These are phyloP conservation scores for Metopia argyrocephala DNA, from an alignment of 2,888 invertebrate species.

Conservation along the genomic window DNA sequence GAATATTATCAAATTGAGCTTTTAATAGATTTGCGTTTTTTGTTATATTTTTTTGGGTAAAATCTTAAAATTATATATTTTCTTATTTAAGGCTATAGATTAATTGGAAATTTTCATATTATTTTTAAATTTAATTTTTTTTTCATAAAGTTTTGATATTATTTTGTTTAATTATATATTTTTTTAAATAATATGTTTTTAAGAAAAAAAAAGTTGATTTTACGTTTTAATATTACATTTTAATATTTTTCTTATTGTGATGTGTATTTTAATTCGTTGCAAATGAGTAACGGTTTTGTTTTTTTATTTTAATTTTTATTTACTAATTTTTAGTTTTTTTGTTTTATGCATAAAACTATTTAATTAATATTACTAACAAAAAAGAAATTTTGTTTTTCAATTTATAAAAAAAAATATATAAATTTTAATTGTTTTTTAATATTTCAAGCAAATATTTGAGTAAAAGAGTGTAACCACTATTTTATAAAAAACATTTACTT, in stretches of 20 bases:
- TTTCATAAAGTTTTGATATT: background rate
- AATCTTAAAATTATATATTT: constrained; percentile 62
- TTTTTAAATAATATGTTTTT: constrained; percentile 32
- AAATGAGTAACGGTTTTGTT: constrained; percentile 63
- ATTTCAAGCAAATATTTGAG: too few species aligned
- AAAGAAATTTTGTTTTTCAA: background rate
- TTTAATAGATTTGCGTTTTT: constrained; percentile 60
- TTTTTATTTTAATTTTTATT: constrained; percentile 30
- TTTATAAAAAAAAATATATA: background rate
- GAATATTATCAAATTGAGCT: constrained; percentile 65
- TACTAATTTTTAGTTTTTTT: constrained; percentile 32
- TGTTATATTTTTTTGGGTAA: constrained; percentile 43
- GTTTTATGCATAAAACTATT: background rate
- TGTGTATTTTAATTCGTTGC: constrained; percentile 64
- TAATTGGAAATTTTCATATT: constrained; percentile 56
- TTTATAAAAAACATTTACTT: too few species aligned
- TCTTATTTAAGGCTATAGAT: constrained; percentile 67
- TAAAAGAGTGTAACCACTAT: too few species aligned
- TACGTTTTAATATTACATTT: constrained; percentile 27
- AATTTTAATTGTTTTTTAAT: background rate
- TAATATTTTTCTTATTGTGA: constrained; percentile 61
- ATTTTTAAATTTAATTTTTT: constrained; percentile 45
- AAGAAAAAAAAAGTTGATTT: background rate
- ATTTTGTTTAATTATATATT: constrained; percentile 6
- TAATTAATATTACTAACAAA: background rate